Evolutionary conservation across 2,888 invertebrate species (phyloP).

Genomic region (Plebejus melissa): DNA sequence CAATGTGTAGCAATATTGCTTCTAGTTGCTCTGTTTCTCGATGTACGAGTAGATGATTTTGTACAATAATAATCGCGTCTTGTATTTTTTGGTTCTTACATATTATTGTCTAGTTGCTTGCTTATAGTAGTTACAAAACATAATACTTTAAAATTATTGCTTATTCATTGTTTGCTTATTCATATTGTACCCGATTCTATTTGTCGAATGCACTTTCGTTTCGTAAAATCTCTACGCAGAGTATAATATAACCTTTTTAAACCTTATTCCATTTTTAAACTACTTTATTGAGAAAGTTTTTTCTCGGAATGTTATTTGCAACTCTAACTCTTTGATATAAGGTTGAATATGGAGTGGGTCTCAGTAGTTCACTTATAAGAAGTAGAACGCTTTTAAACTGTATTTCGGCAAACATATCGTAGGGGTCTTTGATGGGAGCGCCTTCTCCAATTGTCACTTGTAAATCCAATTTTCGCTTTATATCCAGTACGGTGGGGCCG

Average conservation of each 20-base stretch:
- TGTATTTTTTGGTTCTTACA: too few species aligned
- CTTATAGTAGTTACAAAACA: too few species aligned
- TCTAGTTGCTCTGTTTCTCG: too few species aligned
- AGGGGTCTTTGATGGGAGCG: constrained; percentile 72
- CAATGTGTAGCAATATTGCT: too few species aligned
- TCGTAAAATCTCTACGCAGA: not conserved
- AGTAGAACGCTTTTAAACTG: constrained; percentile 59
- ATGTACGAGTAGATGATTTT: too few species aligned
- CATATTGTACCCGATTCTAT: too few species aligned
- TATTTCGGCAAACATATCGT: constrained; percentile 67
- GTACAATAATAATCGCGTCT: too few species aligned
- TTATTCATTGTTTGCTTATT: too few species aligned
- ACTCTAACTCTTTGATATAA: not conserved
- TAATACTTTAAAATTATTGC: too few species aligned
- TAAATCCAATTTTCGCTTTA: constrained; percentile 77
- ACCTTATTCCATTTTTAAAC: constrained; percentile 12
- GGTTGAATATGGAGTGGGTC: constrained; percentile 20
- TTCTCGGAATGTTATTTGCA: not conserved
- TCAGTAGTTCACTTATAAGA: constrained; percentile 37
- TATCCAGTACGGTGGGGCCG: constrained; percentile 66
- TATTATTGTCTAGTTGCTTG: too few species aligned
- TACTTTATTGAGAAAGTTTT: constrained; percentile 12
- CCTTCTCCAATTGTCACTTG: constrained; percentile 73
- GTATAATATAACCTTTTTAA: constrained; percentile 6
- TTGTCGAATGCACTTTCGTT: too few species aligned